A percentile compares a stretch with the other conserved stretches of the same genome.
These are phyloP conservation scores for Vireo altiloquus DNA, from an alignment of 2,113 vertebrate species.

Conservation along the genomic window DNA sequence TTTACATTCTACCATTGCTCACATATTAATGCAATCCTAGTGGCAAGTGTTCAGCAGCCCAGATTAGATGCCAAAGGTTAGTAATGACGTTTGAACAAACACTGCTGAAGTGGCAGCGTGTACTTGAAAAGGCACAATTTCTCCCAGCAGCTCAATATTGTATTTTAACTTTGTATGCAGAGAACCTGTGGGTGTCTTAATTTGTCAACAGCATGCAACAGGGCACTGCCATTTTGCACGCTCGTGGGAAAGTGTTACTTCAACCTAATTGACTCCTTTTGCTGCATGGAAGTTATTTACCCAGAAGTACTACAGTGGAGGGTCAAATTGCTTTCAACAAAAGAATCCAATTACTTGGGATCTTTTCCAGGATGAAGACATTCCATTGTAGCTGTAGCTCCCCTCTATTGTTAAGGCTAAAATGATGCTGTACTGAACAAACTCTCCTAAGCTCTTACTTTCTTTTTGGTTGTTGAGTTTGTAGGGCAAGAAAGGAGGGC, in stretches of 20 bases:
- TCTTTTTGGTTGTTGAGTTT: background rate
- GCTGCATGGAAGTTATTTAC: slow-evolving; percentile 23
- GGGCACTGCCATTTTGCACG: slow-evolving; percentile 16
- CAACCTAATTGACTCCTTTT: slow-evolving; percentile 33
- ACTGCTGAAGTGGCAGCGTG: background rate
- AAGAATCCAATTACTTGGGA: background rate
- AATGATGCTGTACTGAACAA: background rate
- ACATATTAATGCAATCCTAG: slow-evolving; percentile 54
- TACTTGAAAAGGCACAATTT: slow-evolving; percentile 33
- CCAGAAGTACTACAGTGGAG: background rate
- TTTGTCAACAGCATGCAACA: slow-evolving; percentile 32
- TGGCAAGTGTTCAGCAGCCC: slow-evolving; percentile 26
- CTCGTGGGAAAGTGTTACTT: slow-evolving; percentile 11
- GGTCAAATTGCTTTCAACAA: background rate
- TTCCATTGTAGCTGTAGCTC: background rate
- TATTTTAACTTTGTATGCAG: slow-evolving; percentile 42
- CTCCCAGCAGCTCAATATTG: slow-evolving; percentile 14
- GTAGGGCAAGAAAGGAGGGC: background rate
- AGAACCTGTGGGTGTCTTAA: slow-evolving; percentile 35
- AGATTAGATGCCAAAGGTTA: slow-evolving; percentile 68
- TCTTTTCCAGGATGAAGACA: background rate
- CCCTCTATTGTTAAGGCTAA: background rate
- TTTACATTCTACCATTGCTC: slow-evolving; percentile 17
- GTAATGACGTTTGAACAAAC: slow-evolving; percentile 67
- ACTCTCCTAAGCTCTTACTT: background rate